These are phyloP conservation scores for Scomberomorus guttatus DNA, from an alignment of 2,797 vertebrate genomes.

Conservation along the genomic window DNA sequence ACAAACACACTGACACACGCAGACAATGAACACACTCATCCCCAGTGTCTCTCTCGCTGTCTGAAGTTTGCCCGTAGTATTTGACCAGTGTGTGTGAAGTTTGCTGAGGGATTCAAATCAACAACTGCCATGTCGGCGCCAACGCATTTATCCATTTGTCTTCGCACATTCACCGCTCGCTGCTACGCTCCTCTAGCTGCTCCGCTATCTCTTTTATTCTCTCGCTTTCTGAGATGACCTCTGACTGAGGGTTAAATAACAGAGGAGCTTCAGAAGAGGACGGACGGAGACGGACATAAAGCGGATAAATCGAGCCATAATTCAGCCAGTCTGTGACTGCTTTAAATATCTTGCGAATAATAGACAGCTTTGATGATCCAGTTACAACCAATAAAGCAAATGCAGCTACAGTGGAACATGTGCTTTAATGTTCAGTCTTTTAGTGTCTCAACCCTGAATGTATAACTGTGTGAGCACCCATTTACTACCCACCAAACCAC, in stretches of 20 bases:
- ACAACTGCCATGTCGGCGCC: slow-evolving; percentile 18
- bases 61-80: slow-evolving; percentile 77
- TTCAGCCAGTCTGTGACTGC: not conserved
- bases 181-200: not conserved
- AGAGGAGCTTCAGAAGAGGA: not conserved
- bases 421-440: not conserved
- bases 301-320: not conserved
- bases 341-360: not conserved
- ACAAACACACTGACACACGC: slow-evolving; percentile 1
- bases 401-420: no score
- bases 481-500: no score
- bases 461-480: not conserved
- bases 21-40: slow-evolving; percentile 22
- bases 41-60: slow-evolving; percentile 46
- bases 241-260: slow-evolving; percentile 14
- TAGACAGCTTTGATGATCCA: not conserved
- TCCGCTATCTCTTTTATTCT: not conserved
- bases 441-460: no score
- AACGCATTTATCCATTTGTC: slow-evolving; percentile 51
- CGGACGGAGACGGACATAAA: not conserved
- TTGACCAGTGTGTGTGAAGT: slow-evolving; percentile 72
- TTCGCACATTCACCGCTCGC: slow-evolving; percentile 14
- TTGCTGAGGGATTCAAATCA: slow-evolving; percentile 41
- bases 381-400: not conserved
- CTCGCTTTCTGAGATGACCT: slow-evolving; percentile 7